phyloP scores from a whole-genome alignment of 1,140 invertebrate genomes.

The Aphelinus certus region DNA sequence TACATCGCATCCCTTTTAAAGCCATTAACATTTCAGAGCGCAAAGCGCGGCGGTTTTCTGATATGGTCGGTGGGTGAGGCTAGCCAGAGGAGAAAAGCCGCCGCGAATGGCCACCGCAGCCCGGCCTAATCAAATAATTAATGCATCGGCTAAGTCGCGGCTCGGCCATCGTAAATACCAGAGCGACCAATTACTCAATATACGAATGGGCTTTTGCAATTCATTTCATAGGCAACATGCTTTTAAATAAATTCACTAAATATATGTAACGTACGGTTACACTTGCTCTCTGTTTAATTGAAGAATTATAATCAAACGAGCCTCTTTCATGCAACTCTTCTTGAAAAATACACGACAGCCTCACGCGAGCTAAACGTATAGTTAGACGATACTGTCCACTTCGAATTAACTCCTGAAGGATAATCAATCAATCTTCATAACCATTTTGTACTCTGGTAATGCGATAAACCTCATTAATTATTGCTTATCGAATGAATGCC shows the following conservation, averaged over 20 bases:
- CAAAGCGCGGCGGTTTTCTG: conserved; percentile 9
- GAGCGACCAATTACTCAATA: conserved; percentile 19
- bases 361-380: conserved; percentile 10
- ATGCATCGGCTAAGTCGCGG: conserved; percentile 16
- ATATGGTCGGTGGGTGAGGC: background rate
- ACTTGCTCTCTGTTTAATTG: conserved; percentile 34
- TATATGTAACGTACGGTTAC: conserved; percentile 6
- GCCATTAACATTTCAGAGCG: conserved; percentile 32
- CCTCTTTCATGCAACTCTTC: conserved; percentile 18
- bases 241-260: background rate
- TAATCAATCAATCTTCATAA: too few relatives aligned
- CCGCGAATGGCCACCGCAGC: background rate
- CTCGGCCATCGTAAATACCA: conserved; percentile 3
- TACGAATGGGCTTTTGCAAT: conserved; percentile 14
- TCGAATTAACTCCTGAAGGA: too few relatives aligned
- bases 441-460: too few relatives aligned
- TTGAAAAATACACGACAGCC: conserved; percentile 28
- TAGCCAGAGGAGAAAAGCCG: too few relatives aligned
- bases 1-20: conserved; percentile 25
- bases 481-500: too few relatives aligned
- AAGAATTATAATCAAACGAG: conserved; percentile 35
- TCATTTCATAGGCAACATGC: conserved; percentile 19
- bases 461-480: too few relatives aligned
- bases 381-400: too few relatives aligned
- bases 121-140: conserved; percentile 33